Evolutionary conservation across 2,797 vertebrate species (phyloP).

Genomic region (Pipistrellus pipistrellus): DNA sequence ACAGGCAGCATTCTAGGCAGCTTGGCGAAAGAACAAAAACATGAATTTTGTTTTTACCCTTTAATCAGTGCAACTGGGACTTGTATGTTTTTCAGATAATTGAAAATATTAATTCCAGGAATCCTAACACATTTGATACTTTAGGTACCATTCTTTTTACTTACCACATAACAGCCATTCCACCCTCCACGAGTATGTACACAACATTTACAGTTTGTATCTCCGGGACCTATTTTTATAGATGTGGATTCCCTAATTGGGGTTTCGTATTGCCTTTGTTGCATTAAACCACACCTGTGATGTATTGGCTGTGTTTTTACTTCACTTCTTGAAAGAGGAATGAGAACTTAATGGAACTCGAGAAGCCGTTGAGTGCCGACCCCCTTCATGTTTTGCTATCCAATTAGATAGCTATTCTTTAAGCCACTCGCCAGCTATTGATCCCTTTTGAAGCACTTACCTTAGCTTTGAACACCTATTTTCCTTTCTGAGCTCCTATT

Average conservation of each 20-base stretch:
- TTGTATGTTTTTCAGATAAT: constrained; percentile 16
- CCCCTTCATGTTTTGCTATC: constrained; percentile 16
- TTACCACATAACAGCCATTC: background rate
- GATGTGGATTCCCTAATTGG: background rate
- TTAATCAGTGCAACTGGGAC: background rate
- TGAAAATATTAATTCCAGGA: background rate
- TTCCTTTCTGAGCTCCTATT: background rate
- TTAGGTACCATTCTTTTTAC: background rate
- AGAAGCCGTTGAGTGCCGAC: background rate
- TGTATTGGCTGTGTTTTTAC: background rate
- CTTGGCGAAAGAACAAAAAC: background rate
- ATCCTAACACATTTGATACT: background rate
- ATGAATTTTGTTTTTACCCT: background rate
- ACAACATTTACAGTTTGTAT: background rate
- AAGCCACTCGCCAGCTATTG: background rate
- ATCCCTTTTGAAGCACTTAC: constrained; percentile 28
- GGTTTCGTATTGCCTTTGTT: background rate
- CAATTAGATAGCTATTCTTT: background rate
- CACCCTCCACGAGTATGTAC: background rate
- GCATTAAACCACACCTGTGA: background rate
- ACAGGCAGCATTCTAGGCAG: background rate
- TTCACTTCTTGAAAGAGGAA: background rate
- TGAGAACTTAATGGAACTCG: constrained; percentile 17
- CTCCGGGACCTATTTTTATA: background rate
- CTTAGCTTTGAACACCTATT: background rate